A percentile compares a stretch with the other conserved stretches of the same genome.
Conservation (phyloP, 2,113 vertebrate genomes). For the Erpornis zantholeuca region DNA sequence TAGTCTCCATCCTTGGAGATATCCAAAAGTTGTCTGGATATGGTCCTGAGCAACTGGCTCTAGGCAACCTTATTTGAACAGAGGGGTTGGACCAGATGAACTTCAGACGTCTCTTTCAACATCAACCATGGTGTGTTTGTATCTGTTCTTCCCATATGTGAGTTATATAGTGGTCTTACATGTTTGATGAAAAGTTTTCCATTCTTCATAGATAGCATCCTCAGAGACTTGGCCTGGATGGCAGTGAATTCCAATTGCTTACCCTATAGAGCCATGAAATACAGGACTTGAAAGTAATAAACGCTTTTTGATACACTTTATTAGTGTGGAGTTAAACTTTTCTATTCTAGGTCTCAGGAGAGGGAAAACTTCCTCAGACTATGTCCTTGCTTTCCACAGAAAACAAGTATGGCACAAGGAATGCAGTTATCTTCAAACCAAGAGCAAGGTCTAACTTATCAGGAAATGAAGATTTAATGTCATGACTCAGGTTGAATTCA, state of each 20-base stretch:
- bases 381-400: neutral
- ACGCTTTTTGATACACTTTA: neutral
- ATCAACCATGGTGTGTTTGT: neutral
- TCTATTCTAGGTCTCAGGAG: neutral
- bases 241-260: neutral
- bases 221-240: neutral
- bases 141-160: neutral
- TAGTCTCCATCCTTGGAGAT: neutral
- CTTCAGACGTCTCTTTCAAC: neutral
- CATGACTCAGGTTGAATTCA: neutral
- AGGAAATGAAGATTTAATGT: neutral
- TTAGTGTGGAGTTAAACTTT: neutral
- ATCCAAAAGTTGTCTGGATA: neutral
- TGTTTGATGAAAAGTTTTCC: neutral
- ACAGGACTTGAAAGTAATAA: neutral
- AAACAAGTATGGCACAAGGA: neutral
- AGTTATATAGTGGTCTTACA: neutral
- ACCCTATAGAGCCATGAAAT: neutral
- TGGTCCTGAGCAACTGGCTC: neutral
- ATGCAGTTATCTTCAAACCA: neutral
- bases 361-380: neutral
- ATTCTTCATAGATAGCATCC: neutral
- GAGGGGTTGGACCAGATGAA: neutral
- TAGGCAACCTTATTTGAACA: neutral
- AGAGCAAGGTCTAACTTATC: neutral